phyloP scores from a whole-genome alignment of 2,113 vertebrate genomes.

The Hypomesus transpacificus region DNA sequence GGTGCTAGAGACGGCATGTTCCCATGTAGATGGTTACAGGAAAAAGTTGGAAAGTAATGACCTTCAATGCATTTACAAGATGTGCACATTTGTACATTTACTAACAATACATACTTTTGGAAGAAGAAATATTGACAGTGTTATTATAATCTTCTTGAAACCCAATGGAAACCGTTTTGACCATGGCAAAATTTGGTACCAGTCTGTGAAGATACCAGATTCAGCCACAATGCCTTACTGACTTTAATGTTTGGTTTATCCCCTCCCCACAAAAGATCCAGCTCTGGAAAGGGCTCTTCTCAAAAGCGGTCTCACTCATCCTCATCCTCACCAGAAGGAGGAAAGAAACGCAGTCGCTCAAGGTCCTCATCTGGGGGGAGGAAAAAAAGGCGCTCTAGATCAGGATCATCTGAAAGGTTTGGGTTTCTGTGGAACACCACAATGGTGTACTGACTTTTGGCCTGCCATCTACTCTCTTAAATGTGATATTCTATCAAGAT shows the following conservation, averaged over 20 bases:
- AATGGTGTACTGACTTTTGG: slow-evolving; percentile 77
- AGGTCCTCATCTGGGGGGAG: slow-evolving; percentile 94
- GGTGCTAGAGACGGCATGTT: slow-evolving; percentile 41
- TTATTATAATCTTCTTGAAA: too few relatives aligned
- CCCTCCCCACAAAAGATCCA: slow-evolving; percentile 93
- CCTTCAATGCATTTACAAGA: not conserved
- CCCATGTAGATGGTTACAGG: slow-evolving; percentile 24
- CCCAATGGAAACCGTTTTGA: too few relatives aligned
- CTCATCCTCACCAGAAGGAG: slow-evolving; percentile 90
- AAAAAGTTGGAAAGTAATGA: slow-evolving; percentile 7
- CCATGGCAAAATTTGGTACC: not conserved
- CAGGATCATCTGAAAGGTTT: slow-evolving; percentile 99
- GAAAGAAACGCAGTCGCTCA: slow-evolving; percentile 93
- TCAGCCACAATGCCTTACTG: slow-evolving; percentile 48
- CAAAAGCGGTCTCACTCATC: slow-evolving; percentile 91
- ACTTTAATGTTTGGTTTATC: slow-evolving; percentile 83
- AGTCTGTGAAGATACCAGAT: slow-evolving; percentile 9
- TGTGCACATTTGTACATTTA: not conserved
- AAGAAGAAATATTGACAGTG: too few relatives aligned
- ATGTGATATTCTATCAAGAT: slow-evolving; percentile 34
- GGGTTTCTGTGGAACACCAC: slow-evolving; percentile 99
- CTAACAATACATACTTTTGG: too few relatives aligned
- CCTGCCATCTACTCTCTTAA: slow-evolving; percentile 19
- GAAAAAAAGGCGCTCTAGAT: slow-evolving; percentile 98
- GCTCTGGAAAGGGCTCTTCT: slow-evolving; percentile 94